phyloP scores from a whole-genome alignment of 1,140 invertebrate species.

The Acromyrmex charruanus region DNA sequence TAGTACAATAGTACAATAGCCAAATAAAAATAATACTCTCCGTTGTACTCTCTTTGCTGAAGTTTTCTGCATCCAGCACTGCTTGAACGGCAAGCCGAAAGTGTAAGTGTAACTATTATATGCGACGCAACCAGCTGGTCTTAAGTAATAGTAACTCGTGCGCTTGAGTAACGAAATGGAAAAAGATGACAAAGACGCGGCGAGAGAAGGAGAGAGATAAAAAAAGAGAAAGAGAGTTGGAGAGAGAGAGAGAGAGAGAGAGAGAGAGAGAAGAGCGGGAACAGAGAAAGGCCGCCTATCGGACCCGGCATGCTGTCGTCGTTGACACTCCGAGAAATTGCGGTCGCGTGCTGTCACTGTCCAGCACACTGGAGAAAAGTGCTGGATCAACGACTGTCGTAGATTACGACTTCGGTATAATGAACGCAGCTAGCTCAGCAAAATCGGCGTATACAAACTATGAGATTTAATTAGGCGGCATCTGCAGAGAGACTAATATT shows the following conservation, averaged over 20 bases:
- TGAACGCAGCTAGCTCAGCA: not conserved
- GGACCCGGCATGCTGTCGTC: slow-evolving; percentile 38
- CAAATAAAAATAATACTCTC: not conserved
- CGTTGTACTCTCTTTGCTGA: not conserved
- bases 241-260: not conserved
- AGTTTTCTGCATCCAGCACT: not conserved
- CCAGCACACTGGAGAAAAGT: slow-evolving; percentile 48
- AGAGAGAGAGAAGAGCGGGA: slow-evolving; percentile 40
- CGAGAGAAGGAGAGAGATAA: not conserved
- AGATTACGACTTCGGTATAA: slow-evolving; percentile 41
- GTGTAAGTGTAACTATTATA: slow-evolving; percentile 72
- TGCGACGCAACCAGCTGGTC: slow-evolving; percentile 66
- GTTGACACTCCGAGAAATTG: slow-evolving; percentile 72
- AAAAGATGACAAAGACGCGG: slow-evolving; percentile 49
- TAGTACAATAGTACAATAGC: not conserved
- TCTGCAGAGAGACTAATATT: not conserved
- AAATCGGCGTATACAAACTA: not conserved
- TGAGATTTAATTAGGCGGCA: not conserved
- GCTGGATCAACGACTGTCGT: slow-evolving; percentile 19
- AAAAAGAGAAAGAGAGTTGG: not conserved
- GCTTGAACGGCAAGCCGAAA: slow-evolving; percentile 54
- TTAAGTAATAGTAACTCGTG: slow-evolving; percentile 70
- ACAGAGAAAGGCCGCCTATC: slow-evolving; percentile 45
- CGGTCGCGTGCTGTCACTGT: slow-evolving; percentile 66
- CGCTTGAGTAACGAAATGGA: slow-evolving; percentile 62